phyloP scores from a whole-genome alignment of 2,797 vertebrate species.

The Glyptemys insculpta region DNA sequence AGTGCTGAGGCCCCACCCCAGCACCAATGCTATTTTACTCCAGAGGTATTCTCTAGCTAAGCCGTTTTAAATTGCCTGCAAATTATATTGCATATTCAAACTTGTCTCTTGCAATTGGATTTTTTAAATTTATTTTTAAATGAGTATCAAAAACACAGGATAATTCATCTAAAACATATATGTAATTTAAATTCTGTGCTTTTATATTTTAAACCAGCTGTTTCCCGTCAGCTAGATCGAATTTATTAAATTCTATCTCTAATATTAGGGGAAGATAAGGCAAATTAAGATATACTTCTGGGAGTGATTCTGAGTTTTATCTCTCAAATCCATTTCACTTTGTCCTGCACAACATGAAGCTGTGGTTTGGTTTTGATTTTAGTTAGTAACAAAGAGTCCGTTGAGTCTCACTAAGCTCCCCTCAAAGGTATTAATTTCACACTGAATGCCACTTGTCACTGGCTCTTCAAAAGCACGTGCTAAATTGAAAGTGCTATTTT shows the following conservation, averaged over 20 bases:
- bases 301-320: background rate
- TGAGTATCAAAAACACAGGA: background rate
- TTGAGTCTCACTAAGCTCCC: constrained; percentile 27
- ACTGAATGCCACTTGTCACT: constrained; percentile 48
- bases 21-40: background rate
- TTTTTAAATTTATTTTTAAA: background rate
- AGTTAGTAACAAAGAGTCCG: constrained; percentile 36
- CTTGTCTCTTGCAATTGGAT: background rate
- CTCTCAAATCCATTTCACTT: background rate
- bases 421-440: constrained; percentile 68
- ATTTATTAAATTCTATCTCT: constrained; percentile 22
- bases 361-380: constrained; percentile 54
- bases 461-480: constrained; percentile 27
- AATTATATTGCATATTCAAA: background rate
- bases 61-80: background rate
- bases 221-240: background rate
- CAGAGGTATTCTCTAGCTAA: background rate
- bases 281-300: constrained; percentile 11
- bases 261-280: background rate
- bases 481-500: constrained; percentile 48
- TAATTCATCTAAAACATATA: background rate
- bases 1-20: background rate
- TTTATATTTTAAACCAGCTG: background rate
- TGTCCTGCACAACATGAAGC: constrained; percentile 40
- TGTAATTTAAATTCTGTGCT: background rate